Conservation (phyloP, 2,113 vertebrate species). For the Oryzias celebensis region DNA sequence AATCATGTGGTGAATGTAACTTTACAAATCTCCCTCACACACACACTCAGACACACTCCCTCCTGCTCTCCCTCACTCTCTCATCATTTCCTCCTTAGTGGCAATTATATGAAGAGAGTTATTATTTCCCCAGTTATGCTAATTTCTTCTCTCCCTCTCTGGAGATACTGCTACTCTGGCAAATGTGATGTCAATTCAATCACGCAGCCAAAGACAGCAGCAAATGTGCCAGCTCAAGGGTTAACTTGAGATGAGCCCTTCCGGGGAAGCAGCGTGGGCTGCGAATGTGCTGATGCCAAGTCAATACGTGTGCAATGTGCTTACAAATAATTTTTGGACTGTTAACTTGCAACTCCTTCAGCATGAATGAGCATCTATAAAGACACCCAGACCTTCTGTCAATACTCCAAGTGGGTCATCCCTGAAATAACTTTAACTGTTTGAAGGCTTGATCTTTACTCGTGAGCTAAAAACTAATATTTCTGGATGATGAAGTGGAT, state of each 20-base stretch:
- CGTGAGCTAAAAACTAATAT: not conserved
- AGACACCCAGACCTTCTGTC: conserved; percentile 2
- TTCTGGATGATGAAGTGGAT: too few relatives aligned
- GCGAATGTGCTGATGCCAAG: conserved; percentile 42
- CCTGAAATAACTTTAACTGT: not conserved
- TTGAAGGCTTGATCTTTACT: not conserved
- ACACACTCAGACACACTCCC: conserved; percentile 9
- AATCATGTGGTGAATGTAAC: conserved; percentile 20
- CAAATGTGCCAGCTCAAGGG: conserved; percentile 16
- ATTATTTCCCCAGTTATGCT: conserved; percentile 67
- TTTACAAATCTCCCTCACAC: conserved; percentile 12
- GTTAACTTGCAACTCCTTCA: conserved; percentile 5
- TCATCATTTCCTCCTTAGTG: conserved; percentile 50
- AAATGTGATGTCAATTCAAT: conserved; percentile 49
- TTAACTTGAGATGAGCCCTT: conserved; percentile 35
- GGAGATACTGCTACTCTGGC: conserved; percentile 41
- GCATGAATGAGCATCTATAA: conserved; percentile 3
- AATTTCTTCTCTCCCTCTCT: conserved; percentile 48
- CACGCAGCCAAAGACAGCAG: conserved; percentile 24
- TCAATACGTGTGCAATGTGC: conserved; percentile 24
- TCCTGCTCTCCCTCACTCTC: conserved; percentile 14
- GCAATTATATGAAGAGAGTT: conserved; percentile 54
- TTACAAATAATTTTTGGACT: conserved; percentile 1
- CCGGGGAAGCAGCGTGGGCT: conserved; percentile 33
- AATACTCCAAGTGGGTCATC: conserved; percentile 2